phyloP scores from a whole-genome alignment of 2,888 invertebrate species.

The Cataglyphis cursor region DNA sequence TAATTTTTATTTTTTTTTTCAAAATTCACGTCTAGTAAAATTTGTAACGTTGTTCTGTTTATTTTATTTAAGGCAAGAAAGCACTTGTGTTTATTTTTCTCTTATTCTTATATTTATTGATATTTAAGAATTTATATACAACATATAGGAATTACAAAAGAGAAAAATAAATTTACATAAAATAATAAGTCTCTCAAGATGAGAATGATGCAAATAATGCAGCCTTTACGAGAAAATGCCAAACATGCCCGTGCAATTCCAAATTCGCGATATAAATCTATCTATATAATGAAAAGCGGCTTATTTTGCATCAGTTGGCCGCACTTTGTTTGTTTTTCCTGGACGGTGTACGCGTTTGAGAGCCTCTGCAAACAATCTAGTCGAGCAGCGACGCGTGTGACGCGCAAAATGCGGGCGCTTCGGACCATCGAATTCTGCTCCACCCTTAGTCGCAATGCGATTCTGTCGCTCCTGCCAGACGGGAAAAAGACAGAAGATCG shows the following conservation, averaged over 20 bases:
- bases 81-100: constrained; percentile 61
- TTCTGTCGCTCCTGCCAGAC: constrained; percentile 70
- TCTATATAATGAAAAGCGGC: constrained; percentile 48
- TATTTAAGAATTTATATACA: background rate
- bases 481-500: constrained; percentile 60
- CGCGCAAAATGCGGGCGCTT: constrained; percentile 86
- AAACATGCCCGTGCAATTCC: background rate
- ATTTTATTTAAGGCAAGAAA: constrained; percentile 59
- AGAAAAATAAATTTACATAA: background rate
- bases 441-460: constrained; percentile 70
- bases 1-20: background rate
- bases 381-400: constrained; percentile 86
- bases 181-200: background rate
- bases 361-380: constrained; percentile 87
- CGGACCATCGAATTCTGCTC: constrained; percentile 84
- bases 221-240: background rate
- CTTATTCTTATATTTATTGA: background rate
- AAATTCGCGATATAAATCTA: constrained; percentile 23
- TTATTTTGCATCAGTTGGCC: constrained; percentile 52
- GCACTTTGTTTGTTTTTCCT: constrained; percentile 72
- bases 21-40: constrained; percentile 71
- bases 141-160: background rate
- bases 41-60: constrained; percentile 74
- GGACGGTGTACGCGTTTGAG: constrained; percentile 77
- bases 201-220: background rate